phyloP scores from a whole-genome alignment of 1,140 invertebrate species.

The Halyomorpha halys region DNA sequence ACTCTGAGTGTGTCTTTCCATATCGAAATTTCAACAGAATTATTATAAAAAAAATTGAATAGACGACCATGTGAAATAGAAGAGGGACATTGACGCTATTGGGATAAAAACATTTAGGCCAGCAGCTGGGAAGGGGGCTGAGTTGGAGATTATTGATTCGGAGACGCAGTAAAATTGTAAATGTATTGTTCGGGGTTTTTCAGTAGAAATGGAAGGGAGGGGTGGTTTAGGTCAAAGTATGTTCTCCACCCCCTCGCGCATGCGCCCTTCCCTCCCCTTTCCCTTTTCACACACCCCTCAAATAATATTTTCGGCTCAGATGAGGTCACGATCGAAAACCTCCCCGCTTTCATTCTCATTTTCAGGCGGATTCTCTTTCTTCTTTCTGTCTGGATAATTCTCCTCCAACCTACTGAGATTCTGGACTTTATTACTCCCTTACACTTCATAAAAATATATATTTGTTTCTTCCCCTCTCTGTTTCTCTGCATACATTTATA shows the following conservation, averaged over 20 bases:
- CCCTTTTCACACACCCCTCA: slow-evolving; percentile 8
- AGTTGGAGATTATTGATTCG: slow-evolving; percentile 12
- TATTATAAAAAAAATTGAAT: too few relatives aligned
- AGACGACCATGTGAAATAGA: too few relatives aligned
- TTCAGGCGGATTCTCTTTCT: slow-evolving; percentile 4
- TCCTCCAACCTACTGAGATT: neutral
- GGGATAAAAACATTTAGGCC: too few relatives aligned
- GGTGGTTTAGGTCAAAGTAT: slow-evolving; percentile 12
- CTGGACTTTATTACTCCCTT: neutral
- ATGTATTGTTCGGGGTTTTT: slow-evolving; percentile 19
- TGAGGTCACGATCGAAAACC: slow-evolving; percentile 4
- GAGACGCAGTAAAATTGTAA: slow-evolving; percentile 10
- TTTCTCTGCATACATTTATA: too few relatives aligned
- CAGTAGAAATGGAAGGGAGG: slow-evolving; percentile 16
- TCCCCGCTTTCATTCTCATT: slow-evolving; percentile 8
- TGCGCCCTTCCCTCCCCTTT: neutral
- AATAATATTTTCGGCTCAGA: slow-evolving; percentile 15
- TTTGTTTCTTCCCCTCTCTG: too few relatives aligned
- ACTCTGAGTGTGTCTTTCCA: too few relatives aligned
- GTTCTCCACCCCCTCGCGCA: slow-evolving; percentile 1
- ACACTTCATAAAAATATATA: too few relatives aligned
- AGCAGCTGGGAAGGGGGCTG: neutral
- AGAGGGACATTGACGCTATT: too few relatives aligned
- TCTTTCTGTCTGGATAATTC: neutral
- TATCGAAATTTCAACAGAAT: too few relatives aligned